Evolutionary conservation across 1,140 invertebrate genomes (phyloP).

Genomic region (Matsumurasca onukii): DNA sequence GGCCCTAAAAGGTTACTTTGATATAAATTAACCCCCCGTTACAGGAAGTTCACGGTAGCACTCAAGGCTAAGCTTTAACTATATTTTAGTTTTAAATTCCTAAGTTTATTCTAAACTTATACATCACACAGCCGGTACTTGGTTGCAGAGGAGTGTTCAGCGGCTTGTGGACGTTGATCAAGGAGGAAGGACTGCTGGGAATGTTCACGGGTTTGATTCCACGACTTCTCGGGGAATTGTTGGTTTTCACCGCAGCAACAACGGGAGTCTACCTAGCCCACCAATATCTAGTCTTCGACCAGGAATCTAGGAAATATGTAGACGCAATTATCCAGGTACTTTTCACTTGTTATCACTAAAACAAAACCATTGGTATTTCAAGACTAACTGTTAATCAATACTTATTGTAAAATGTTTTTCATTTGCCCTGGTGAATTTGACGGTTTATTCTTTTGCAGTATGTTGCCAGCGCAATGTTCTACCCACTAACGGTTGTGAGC

Average conservation of each 20-base stretch:
- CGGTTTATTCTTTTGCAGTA: neutral
- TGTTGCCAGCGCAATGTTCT: neutral
- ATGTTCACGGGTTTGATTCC: conserved; percentile 84
- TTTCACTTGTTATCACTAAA: too few relatives aligned
- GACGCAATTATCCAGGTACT: conserved; percentile 58
- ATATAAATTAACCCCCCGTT: too few relatives aligned
- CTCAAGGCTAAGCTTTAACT: too few relatives aligned
- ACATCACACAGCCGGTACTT: too few relatives aligned
- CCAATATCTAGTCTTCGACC: conserved; percentile 64
- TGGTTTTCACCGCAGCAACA: conserved; percentile 60
- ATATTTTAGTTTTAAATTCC: too few relatives aligned
- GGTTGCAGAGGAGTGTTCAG: conserved; percentile 27
- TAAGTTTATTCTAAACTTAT: too few relatives aligned
- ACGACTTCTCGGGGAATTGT: conserved; percentile 75
- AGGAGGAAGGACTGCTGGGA: conserved; percentile 75
- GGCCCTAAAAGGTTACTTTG: too few relatives aligned
- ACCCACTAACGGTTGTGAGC: neutral
- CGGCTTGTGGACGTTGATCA: conserved; percentile 22
- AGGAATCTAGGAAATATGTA: conserved; percentile 64
- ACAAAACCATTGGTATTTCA: too few relatives aligned
- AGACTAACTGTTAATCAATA: too few relatives aligned
- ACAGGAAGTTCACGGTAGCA: too few relatives aligned
- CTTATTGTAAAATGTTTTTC: neutral
- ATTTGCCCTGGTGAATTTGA: neutral
- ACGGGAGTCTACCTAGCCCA: conserved; percentile 11